Evolutionary conservation across 2,113 vertebrate species (phyloP).

Genomic region (Globicephala melas): DNA sequence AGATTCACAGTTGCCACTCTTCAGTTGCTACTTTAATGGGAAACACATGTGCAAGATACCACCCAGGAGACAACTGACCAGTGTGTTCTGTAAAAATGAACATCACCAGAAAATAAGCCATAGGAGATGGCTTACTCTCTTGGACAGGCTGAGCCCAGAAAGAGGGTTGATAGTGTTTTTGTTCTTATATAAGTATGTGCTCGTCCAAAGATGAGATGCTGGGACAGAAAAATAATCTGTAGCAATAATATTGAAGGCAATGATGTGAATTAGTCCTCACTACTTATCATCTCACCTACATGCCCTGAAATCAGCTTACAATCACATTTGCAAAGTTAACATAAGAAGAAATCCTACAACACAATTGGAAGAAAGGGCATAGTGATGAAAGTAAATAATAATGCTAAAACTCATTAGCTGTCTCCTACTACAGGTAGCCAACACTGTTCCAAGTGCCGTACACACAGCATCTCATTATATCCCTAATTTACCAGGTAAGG

Average conservation of each 20-base stretch:
- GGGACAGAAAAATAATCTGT: slow-evolving; percentile 18
- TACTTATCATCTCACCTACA: neutral
- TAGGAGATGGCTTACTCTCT: slow-evolving; percentile 6
- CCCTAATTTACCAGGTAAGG: neutral
- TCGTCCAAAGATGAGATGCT: slow-evolving; percentile 6
- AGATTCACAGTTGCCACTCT: slow-evolving; percentile 72
- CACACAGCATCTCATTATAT: neutral
- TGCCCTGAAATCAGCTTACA: neutral
- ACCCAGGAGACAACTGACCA: slow-evolving; percentile 68
- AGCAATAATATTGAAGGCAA: neutral
- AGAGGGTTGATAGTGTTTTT: neutral
- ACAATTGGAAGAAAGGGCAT: neutral
- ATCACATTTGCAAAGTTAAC: neutral
- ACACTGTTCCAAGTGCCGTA: neutral
- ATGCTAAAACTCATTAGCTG: neutral
- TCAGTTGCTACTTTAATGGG: slow-evolving; percentile 69
- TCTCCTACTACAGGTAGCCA: neutral
- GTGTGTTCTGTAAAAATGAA: slow-evolving; percentile 24
- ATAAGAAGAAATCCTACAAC: neutral
- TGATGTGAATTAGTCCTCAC: neutral
- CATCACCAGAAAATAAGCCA: slow-evolving; percentile 49
- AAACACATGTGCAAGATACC: slow-evolving; percentile 74
- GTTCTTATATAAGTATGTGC: neutral
- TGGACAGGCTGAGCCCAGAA: neutral
- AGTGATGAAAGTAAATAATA: neutral